Conservation (phyloP, 2,113 vertebrate genomes). For the Oreochromis niloticus region DNA sequence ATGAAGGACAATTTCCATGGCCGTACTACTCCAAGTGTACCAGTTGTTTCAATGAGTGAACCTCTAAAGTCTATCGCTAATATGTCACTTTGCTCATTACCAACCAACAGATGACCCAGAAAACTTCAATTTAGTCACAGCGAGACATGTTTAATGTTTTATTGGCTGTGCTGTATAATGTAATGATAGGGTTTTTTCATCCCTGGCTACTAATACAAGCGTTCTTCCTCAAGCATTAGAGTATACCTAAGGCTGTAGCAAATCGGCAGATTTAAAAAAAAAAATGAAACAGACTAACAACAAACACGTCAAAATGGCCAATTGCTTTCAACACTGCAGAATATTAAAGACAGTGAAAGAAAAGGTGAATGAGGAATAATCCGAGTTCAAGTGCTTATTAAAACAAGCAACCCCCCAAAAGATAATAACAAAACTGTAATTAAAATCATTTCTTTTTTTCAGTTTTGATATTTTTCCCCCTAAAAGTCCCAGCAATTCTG, state of each 20-base stretch:
- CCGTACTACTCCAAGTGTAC: neutral
- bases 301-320: neutral
- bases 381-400: neutral
- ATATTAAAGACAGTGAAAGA: neutral
- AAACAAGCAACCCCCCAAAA: neutral
- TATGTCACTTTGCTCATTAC: conserved; percentile 1
- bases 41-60: neutral
- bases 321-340: neutral
- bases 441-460: neutral
- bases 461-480: neutral
- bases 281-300: neutral
- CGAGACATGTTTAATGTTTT: neutral
- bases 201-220: neutral
- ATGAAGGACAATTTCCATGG: neutral
- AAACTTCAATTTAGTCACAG: neutral
- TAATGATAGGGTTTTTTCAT: neutral
- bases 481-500: neutral
- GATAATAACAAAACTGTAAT: neutral
- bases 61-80: neutral
- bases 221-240: neutral
- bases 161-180: neutral
- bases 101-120: neutral
- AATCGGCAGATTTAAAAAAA: neutral
- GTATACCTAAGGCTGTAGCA: neutral
- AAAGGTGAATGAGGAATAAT: neutral